Conservation (phyloP, 2,113 vertebrate species). For the Erinaceus europaeus region DNA sequence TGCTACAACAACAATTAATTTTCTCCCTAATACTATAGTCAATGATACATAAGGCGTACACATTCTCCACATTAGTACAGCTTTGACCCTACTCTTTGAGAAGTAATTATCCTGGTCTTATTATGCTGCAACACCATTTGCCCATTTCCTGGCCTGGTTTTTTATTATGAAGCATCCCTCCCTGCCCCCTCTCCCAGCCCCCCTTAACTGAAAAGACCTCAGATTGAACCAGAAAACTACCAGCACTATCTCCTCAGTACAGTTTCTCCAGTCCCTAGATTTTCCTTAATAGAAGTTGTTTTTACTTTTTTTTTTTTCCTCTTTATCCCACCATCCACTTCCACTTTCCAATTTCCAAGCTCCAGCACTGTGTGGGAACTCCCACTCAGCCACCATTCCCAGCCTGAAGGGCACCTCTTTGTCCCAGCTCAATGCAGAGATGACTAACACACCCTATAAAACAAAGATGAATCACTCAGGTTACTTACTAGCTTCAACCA, state of each 20-base stretch:
- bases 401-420: slow-evolving; percentile 8
- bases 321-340: neutral
- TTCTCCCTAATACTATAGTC: slow-evolving; percentile 6
- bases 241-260: neutral
- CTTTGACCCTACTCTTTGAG: neutral
- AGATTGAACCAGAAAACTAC: neutral
- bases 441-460: slow-evolving; percentile 21
- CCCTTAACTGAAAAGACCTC: neutral
- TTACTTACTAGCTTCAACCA: neutral
- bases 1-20: neutral
- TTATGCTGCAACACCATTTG: neutral
- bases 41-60: neutral
- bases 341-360: neutral
- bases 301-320: slow-evolving; percentile 21
- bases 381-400: neutral
- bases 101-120: slow-evolving; percentile 31
- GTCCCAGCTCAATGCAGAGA: neutral
- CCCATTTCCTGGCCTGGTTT: neutral
- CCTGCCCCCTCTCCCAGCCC: no score
- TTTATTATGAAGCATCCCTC: neutral
- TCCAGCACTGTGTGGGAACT: neutral
- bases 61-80: neutral
- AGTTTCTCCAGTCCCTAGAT: neutral
- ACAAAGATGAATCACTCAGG: slow-evolving; percentile 18
- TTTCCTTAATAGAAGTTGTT: neutral